Evolutionary conservation across 1,140 invertebrate species (phyloP).

Genomic region (Drosophila repleta): DNA sequence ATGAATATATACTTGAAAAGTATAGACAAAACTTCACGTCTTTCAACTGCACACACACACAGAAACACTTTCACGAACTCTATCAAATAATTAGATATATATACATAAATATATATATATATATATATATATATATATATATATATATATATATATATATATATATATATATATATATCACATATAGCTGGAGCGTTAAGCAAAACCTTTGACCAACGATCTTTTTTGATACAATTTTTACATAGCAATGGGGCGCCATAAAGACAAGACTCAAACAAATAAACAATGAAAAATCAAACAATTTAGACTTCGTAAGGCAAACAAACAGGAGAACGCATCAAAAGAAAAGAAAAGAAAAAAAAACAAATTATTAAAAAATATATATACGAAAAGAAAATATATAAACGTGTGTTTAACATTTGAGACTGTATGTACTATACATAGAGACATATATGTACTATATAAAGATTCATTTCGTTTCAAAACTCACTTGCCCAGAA

Average conservation of each 20-base stretch:
- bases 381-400: conserved; percentile 18
- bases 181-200: conserved; percentile 53
- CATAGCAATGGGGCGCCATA: conserved; percentile 25
- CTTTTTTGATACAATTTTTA: conserved; percentile 72
- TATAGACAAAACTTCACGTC: conserved; percentile 40
- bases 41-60: conserved; percentile 37
- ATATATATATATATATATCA: conserved; percentile 36
- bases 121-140: conserved; percentile 34
- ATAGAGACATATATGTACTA: conserved; percentile 29
- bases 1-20: conserved; percentile 52
- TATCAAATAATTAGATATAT: conserved; percentile 25
- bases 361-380: conserved; percentile 1
- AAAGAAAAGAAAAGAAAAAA: conserved; percentile 28
- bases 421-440: conserved; percentile 51
- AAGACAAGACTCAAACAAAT: conserved; percentile 32
- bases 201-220: conserved; percentile 60
- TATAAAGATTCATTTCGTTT: conserved; percentile 25
- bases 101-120: no score
- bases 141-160: conserved; percentile 6
- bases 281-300: conserved; percentile 29
- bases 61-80: conserved; percentile 30
- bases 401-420: conserved; percentile 37
- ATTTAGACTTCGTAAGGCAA: conserved; percentile 47
- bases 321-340: conserved; percentile 21
- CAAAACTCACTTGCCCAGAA: conserved; percentile 9